phyloP scores from a whole-genome alignment of 2,113 vertebrate species.

The Salvelinus sp. region DNA sequence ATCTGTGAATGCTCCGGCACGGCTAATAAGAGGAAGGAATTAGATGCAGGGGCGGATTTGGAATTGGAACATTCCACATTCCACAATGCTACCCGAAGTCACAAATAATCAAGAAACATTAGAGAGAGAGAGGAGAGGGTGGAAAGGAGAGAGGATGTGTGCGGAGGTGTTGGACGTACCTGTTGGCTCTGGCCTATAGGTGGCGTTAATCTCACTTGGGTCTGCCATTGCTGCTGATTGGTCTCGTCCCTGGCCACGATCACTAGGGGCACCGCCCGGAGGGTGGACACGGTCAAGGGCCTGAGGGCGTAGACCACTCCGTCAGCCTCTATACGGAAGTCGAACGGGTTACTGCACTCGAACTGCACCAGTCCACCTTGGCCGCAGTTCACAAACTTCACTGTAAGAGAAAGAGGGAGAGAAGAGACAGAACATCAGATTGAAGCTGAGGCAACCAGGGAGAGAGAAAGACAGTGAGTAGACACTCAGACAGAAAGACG shows the following conservation, averaged over 20 bases:
- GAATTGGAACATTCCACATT: slow-evolving; percentile 33
- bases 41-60: slow-evolving; percentile 23
- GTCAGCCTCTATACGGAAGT: slow-evolving; percentile 85
- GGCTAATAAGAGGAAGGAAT: slow-evolving; percentile 45
- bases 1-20: slow-evolving; percentile 56
- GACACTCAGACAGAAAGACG: slow-evolving; percentile 8
- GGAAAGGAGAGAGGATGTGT: not conserved
- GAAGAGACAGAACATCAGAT: slow-evolving; percentile 8
- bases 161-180: slow-evolving; percentile 46
- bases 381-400: slow-evolving; percentile 86
- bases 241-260: slow-evolving; percentile 84
- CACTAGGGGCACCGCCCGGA: slow-evolving; percentile 68
- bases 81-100: not conserved
- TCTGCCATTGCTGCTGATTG: slow-evolving; percentile 86
- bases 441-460: slow-evolving; percentile 33
- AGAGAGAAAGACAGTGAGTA: slow-evolving; percentile 31
- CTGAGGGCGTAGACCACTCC: slow-evolving; percentile 85
- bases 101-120: slow-evolving; percentile 26
- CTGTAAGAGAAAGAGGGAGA: slow-evolving; percentile 68
- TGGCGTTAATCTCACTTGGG: slow-evolving; percentile 76
- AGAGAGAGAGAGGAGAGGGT: not conserved
- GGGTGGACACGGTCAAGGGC: slow-evolving; percentile 72
- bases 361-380: slow-evolving; percentile 78
- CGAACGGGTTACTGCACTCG: slow-evolving; percentile 84
- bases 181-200: slow-evolving; percentile 48